These are phyloP conservation scores for Proteles cristata DNA, from an alignment of 2,113 vertebrate species.

Conservation along the genomic window DNA sequence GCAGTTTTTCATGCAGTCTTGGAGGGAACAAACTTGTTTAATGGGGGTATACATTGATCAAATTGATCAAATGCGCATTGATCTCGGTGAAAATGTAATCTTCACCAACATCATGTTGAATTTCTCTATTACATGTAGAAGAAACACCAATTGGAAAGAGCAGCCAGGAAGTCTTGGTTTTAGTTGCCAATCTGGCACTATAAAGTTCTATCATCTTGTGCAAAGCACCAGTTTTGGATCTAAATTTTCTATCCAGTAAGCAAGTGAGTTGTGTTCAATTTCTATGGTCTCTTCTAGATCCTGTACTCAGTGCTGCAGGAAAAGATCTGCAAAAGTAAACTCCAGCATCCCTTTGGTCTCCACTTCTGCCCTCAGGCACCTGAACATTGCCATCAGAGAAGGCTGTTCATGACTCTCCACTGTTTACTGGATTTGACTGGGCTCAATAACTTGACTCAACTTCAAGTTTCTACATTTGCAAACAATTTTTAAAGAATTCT, in stretches of 20 bases:
- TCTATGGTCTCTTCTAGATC: background rate
- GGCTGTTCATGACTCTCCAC: too few species aligned
- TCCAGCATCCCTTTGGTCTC: background rate
- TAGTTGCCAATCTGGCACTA: background rate
- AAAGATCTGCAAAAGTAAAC: background rate
- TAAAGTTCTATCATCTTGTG: background rate
- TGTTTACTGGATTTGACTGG: background rate
- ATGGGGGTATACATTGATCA: background rate
- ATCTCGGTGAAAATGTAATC: background rate
- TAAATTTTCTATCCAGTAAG: background rate
- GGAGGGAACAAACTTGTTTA: background rate
- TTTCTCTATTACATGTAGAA: background rate
- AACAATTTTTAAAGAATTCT: background rate
- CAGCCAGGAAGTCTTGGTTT: background rate
- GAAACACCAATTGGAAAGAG: background rate
- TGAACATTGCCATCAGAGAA: background rate
- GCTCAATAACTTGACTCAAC: background rate
- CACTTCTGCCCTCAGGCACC: background rate
- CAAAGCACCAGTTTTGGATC: background rate
- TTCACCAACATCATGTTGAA: background rate
- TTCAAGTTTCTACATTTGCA: background rate
- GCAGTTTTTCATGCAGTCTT: background rate
- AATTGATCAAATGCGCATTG: background rate
- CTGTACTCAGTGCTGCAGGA: background rate
- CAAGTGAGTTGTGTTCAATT: background rate